These are phyloP conservation scores for Oenanthe oenanthe DNA, from an alignment of 2,113 vertebrate species.

Conservation along the genomic window DNA sequence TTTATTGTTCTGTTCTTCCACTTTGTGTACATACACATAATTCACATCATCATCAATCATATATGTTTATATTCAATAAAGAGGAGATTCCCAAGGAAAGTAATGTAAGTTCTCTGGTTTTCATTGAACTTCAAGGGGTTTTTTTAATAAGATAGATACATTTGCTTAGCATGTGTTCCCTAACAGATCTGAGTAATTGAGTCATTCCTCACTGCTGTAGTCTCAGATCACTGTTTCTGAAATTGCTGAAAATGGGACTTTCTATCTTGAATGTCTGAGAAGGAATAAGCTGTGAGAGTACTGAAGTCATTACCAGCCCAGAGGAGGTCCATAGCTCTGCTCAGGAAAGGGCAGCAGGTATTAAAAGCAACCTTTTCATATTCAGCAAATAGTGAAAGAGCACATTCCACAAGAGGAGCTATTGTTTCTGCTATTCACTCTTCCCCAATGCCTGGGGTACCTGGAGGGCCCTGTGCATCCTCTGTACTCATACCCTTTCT, in stretches of 20 bases:
- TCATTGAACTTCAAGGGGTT: not conserved
- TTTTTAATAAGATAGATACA: not conserved
- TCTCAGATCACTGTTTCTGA: not conserved
- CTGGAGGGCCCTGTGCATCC: not conserved
- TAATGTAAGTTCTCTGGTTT: not conserved
- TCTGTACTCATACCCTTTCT: not conserved
- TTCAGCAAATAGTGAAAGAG: not conserved
- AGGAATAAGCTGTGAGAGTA: not conserved
- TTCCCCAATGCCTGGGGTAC: not conserved
- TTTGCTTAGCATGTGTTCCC: not conserved
- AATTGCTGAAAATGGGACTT: slow-evolving; percentile 4
- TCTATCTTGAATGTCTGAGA: not conserved
- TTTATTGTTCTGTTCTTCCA: not conserved
- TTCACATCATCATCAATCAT: not conserved
- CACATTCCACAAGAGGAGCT: not conserved
- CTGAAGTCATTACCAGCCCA: not conserved
- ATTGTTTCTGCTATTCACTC: not conserved
- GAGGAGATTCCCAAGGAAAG: not conserved
- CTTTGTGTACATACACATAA: not conserved
- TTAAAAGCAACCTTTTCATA: not conserved
- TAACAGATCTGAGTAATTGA: not conserved
- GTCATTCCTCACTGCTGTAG: not conserved
- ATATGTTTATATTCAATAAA: not conserved
- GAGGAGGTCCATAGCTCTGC: not conserved
- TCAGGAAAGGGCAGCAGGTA: not conserved